These are phyloP conservation scores for Crossocerus cetratus DNA, from an alignment of 2,888 invertebrate genomes.

Conservation along the genomic window DNA sequence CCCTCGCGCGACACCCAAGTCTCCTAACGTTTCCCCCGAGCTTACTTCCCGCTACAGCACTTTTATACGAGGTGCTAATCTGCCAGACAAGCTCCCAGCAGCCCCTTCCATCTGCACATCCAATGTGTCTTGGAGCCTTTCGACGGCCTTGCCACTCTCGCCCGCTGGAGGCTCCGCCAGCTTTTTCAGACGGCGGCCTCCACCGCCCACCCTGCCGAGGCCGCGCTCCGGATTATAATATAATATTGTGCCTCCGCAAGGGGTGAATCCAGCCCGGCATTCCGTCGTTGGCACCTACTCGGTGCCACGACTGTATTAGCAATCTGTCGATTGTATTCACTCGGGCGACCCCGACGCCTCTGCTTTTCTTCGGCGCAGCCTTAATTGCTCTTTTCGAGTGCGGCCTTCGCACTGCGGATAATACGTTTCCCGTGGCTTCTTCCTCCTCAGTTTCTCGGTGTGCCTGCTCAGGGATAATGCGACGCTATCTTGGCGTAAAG, in stretches of 20 bases:
- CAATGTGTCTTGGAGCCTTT: background rate
- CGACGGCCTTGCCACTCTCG: slow-evolving; percentile 21
- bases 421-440: too few species aligned
- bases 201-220: slow-evolving; percentile 50
- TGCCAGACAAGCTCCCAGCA: slow-evolving; percentile 72
- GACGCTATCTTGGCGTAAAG: too few species aligned
- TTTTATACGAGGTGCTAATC: slow-evolving; percentile 77
- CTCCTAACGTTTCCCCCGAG: slow-evolving; percentile 48
- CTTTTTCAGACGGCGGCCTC: slow-evolving; percentile 2
- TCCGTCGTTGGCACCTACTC: slow-evolving; percentile 19
- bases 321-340: slow-evolving; percentile 49
- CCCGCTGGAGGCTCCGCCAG: slow-evolving; percentile 16
- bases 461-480: too few species aligned
- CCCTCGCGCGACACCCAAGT: slow-evolving; percentile 33
- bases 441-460: too few species aligned
- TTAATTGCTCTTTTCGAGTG: background rate
- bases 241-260: slow-evolving; percentile 63
- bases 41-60: slow-evolving; percentile 70
- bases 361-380: background rate
- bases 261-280: slow-evolving; percentile 40
- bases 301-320: slow-evolving; percentile 7
- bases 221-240: slow-evolving; percentile 72
- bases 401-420: background rate
- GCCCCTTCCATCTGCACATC: slow-evolving; percentile 41
- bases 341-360: background rate